phyloP scores from a whole-genome alignment of 2,113 vertebrate genomes.

The Bettongia penicillata region DNA sequence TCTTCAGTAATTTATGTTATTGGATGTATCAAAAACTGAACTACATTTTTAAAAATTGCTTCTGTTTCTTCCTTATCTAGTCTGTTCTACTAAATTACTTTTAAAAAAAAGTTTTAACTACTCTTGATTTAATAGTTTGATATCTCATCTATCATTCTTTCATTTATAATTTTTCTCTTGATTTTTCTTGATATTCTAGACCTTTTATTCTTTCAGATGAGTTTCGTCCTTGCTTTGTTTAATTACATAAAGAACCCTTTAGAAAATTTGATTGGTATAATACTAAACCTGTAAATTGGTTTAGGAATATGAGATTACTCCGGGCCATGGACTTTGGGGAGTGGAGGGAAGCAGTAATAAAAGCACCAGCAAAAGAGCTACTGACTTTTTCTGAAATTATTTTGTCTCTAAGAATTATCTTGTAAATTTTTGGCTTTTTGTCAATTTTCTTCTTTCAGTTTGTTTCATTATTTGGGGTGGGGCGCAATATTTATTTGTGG shows the following conservation, averaged over 20 bases:
- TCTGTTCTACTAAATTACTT: neutral
- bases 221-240: neutral
- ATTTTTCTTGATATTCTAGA: neutral
- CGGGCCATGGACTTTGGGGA: neutral
- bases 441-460: neutral
- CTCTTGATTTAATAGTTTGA: neutral
- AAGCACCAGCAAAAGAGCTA: neutral
- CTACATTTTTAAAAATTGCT: neutral
- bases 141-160: neutral
- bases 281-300: neutral
- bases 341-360: neutral
- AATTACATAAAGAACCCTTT: neutral
- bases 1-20: neutral
- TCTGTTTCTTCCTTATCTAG: neutral
- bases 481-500: neutral
- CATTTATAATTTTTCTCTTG: neutral
- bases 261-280: neutral
- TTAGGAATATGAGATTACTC: neutral
- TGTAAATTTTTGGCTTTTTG: neutral
- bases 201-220: neutral
- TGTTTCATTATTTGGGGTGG: neutral
- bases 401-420: neutral
- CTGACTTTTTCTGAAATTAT: neutral
- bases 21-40: neutral
- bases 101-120: neutral